Evolutionary conservation across 2,113 vertebrate species (phyloP).

Genomic region (Hydrolagus affinis): DNA sequence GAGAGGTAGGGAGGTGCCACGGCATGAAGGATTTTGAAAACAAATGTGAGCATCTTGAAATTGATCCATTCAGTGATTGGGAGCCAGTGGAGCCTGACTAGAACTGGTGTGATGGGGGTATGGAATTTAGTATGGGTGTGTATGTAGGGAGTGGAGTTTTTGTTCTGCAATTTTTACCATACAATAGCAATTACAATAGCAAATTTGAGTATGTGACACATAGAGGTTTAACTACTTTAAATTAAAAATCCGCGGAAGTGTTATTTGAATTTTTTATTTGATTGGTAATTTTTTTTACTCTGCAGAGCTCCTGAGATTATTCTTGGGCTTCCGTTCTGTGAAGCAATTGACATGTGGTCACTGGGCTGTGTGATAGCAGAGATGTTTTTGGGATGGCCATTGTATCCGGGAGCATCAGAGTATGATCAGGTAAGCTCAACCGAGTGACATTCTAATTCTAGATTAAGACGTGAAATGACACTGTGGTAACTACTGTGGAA

Average conservation of each 20-base stretch:
- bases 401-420: conserved; percentile 93
- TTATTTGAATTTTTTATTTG: not conserved
- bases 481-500: too few species aligned
- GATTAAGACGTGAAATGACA: too few species aligned
- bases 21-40: too few species aligned
- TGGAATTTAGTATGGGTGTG: too few species aligned
- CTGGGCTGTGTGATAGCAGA: conserved; percentile 95
- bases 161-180: not conserved
- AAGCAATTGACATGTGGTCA: conserved; percentile 98
- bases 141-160: too few species aligned
- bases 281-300: conserved; percentile 23
- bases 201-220: not conserved
- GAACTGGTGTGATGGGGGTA: too few species aligned
- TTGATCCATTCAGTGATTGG: too few species aligned
- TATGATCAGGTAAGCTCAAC: conserved; percentile 81
- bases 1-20: too few species aligned
- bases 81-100: too few species aligned
- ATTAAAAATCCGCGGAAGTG: not conserved
- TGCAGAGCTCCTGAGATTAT: conserved; percentile 92
- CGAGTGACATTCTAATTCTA: too few species aligned
- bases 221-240: not conserved
- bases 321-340: conserved; percentile 87
- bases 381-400: conserved; percentile 91
- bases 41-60: too few species aligned
- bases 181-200: not conserved